A percentile compares a stretch with the other conserved stretches of the same genome.
Conservation (phyloP, 2,797 vertebrate genomes). For the Leptatherina wallacei region DNA sequence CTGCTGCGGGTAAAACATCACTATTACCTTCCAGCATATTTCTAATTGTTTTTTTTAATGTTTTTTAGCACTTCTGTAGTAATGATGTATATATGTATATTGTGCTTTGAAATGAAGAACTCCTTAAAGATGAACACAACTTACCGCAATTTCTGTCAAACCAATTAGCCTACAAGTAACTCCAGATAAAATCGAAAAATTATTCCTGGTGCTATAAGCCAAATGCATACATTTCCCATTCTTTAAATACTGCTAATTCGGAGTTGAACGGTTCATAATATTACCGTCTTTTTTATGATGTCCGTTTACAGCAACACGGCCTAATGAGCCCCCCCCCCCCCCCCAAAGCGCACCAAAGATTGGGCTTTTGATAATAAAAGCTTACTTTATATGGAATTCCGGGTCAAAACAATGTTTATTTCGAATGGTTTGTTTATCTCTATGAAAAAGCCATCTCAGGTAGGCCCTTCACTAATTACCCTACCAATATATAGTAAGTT, state of each 20-base stretch:
- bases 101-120: neutral
- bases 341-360: no score
- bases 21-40: neutral
- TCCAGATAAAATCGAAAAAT: no score
- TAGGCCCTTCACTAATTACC: conserved; percentile 78
- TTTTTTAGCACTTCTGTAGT: no score
- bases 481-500: conserved; percentile 84
- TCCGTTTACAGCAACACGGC: no score
- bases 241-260: no score
- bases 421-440: conserved; percentile 70
- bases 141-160: neutral
- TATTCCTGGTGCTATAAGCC: neutral
- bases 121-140: neutral
- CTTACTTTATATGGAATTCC: conserved; percentile 52
- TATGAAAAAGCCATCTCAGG: conserved; percentile 61
- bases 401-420: conserved; percentile 64
- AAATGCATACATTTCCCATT: neutral
- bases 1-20: conserved; percentile 3
- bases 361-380: conserved; percentile 29
- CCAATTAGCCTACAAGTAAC: no score
- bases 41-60: no score
- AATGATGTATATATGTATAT: neutral
- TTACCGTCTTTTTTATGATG: no score
- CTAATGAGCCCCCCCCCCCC: no score
- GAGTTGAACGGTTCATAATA: no score